Conservation (phyloP, 2,888 invertebrate genomes). For the Sylvicola fuscatus region DNA sequence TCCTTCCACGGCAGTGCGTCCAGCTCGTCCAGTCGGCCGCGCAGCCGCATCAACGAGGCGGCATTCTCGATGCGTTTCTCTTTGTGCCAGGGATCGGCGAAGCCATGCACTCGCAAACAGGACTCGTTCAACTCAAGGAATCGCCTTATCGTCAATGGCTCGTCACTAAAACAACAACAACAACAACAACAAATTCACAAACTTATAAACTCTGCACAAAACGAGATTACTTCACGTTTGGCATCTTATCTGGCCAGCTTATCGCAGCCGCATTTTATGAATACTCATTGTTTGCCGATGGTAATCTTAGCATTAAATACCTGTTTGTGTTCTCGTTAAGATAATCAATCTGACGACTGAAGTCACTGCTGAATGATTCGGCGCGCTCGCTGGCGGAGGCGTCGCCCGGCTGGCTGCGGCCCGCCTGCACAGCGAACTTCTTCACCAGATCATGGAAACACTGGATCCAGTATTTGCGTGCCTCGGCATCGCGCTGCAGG, state of each 20-base stretch:
- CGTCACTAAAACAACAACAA: conserved; percentile 31
- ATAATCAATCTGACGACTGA: conserved; percentile 40
- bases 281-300: too few relatives aligned
- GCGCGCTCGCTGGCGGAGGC: conserved; percentile 61
- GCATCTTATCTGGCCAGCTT: too few relatives aligned
- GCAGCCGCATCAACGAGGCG: conserved; percentile 49
- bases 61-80: conserved; percentile 81
- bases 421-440: conserved; percentile 68
- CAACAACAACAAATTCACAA: too few relatives aligned
- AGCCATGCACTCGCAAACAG: conserved; percentile 73
- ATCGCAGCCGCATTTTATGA: too few relatives aligned
- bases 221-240: too few relatives aligned
- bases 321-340: conserved; percentile 30
- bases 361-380: conserved; percentile 61
- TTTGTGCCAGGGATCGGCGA: conserved; percentile 69
- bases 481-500: conserved; percentile 64
- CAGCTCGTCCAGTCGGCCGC: conserved; percentile 41
- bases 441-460: conserved; percentile 74
- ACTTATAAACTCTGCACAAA: too few relatives aligned
- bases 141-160: conserved; percentile 71
- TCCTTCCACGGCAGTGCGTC: conserved; percentile 41
- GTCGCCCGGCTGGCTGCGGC: conserved; percentile 53
- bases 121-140: conserved; percentile 85
- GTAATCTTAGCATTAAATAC: conserved; percentile 32
- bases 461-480: conserved; percentile 78